Conservation (phyloP, 2,113 vertebrate genomes). For the Trichechus manatus region DNA sequence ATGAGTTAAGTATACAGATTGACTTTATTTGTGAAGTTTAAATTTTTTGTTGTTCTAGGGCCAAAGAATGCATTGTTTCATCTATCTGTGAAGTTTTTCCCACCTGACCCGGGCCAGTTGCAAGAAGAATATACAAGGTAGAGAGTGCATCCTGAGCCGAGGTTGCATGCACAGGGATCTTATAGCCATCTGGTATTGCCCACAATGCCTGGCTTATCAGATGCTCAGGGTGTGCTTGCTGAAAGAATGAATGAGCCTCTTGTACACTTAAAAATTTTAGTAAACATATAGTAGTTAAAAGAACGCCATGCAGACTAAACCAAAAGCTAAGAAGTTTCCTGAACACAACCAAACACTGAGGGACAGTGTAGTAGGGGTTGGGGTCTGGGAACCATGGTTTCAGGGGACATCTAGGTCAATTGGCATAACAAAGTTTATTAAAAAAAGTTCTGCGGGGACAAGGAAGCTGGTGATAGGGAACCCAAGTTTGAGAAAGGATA, state of each 20-base stretch:
- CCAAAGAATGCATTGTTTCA: slow-evolving; percentile 94
- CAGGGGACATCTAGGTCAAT: no score
- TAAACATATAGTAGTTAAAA: no score
- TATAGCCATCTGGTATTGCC: background rate
- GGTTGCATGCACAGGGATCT: background rate
- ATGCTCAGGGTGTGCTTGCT: background rate
- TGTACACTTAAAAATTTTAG: background rate
- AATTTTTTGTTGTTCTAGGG: slow-evolving; percentile 87
- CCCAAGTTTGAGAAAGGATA: no score
- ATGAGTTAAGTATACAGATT: background rate
- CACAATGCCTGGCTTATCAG: background rate
- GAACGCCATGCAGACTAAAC: no score
- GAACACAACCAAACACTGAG: no score
- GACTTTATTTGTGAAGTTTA: background rate
- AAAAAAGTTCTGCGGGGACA: no score
- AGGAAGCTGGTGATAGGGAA: no score
- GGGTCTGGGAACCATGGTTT: no score
- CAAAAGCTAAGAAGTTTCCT: no score
- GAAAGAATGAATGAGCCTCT: background rate
- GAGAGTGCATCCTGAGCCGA: background rate
- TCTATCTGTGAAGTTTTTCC: slow-evolving; percentile 98
- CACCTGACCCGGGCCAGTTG: slow-evolving; percentile 97
- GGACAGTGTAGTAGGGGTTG: no score
- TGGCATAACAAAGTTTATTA: no score
- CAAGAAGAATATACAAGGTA: slow-evolving; percentile 98